Evolutionary conservation across 2,113 vertebrate genomes (phyloP).

Genomic region (Pomatostomus ruficeps): DNA sequence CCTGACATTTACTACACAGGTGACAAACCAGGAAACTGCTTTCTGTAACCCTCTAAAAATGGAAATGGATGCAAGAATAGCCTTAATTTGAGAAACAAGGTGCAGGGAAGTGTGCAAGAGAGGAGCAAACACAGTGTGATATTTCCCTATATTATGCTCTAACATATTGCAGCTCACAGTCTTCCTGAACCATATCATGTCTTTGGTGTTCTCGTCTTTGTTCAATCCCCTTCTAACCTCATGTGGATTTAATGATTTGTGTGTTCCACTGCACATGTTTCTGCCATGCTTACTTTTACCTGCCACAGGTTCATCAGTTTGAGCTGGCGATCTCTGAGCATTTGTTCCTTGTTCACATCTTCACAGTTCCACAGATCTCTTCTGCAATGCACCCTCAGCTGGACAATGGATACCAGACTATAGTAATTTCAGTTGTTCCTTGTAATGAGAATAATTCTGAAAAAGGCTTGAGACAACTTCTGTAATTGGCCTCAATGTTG

Average conservation of each 20-base stretch:
- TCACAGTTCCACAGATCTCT: not conserved
- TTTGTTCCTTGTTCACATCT: not conserved
- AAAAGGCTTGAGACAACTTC: not conserved
- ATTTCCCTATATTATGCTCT: not conserved
- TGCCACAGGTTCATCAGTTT: not conserved
- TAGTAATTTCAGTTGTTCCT: not conserved
- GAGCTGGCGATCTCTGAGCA: not conserved
- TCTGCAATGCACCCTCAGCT: not conserved
- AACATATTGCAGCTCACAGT: not conserved
- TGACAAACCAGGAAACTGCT: not conserved
- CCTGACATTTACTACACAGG: not conserved
- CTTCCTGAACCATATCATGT: not conserved
- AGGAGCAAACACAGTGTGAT: not conserved
- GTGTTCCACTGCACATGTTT: not conserved
- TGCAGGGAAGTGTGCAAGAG: not conserved
- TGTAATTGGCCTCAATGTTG: not conserved
- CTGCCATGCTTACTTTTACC: not conserved
- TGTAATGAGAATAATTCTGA: not conserved
- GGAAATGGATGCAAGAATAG: not conserved
- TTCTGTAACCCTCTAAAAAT: not conserved
- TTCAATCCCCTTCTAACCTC: not conserved
- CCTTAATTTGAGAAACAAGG: not conserved
- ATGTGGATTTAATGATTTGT: not conserved
- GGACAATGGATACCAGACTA: not conserved
- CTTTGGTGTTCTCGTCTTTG: not conserved